Conservation (phyloP, 2,113 vertebrate species). For the Cebidichthys violaceus region DNA sequence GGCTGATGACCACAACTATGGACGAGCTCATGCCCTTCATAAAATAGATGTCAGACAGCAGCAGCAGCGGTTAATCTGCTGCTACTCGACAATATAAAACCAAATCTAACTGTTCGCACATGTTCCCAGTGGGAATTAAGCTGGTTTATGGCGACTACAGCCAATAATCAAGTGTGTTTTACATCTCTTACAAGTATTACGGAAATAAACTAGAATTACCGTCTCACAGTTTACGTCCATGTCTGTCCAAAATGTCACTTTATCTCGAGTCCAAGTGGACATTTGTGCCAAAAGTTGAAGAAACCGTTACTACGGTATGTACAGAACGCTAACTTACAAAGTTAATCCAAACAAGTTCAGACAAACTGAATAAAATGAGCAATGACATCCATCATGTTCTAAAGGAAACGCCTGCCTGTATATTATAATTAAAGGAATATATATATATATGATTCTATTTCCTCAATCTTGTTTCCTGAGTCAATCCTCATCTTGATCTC, state of each 20-base stretch:
- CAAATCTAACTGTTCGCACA: constrained; percentile 6
- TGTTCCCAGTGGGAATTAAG: not conserved
- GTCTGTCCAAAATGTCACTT: too few species aligned
- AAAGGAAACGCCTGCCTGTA: constrained; percentile 9
- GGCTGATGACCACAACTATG: constrained; percentile 19
- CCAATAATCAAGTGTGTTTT: not conserved
- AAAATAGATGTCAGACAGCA: not conserved
- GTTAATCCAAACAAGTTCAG: constrained; percentile 34
- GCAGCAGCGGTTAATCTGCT: not conserved
- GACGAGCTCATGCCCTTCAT: not conserved
- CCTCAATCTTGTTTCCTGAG: constrained; percentile 64
- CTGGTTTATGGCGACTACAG: not conserved
- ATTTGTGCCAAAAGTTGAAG: too few species aligned
- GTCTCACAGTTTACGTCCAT: too few species aligned
- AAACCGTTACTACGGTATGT: too few species aligned
- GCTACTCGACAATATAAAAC: constrained; percentile 6
- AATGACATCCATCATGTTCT: constrained; percentile 12
- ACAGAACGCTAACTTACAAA: not conserved
- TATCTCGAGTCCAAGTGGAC: too few species aligned
- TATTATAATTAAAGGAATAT: constrained; percentile 27
- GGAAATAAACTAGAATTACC: not conserved
- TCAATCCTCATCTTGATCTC: constrained; percentile 62
- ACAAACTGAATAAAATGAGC: constrained; percentile 36
- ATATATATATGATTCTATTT: constrained; percentile 23
- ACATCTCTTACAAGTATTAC: not conserved